Base-by-base conservation (phyloP, 2,797 vertebrate genomes). In the Labeo calbasu region DNA sequence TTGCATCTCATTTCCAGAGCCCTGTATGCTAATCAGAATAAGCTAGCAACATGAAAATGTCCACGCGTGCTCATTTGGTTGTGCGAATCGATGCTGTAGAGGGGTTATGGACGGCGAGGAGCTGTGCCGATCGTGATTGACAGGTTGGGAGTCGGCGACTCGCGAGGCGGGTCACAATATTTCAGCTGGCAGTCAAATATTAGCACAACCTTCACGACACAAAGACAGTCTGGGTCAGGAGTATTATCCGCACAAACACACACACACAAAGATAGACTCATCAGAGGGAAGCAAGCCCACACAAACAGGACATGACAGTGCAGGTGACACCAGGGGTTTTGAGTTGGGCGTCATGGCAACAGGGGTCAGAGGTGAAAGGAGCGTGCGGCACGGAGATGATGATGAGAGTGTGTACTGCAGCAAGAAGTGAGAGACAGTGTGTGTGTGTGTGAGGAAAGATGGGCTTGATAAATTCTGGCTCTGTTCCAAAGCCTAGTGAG, bases 311-410 rank as follows among this genome's bases (percentile, higher is more conserved):
- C 79, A 86, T 81, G 84, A 85, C 83, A 80, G 72, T 32, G 59
- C 82, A 85, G 75, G 77, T 82, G 82, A 87, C 83, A 88, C 66
- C 25, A 75, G 63, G 75, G 53, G 57, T 66, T 83, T 89, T 86
- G 71, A 78, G 51, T 36, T 53, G 28, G 66, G 21, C 2, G 55
- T 63, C 84, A 80, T 83, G 75, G 84, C 57, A 86, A 87, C 55
- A 63, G 68, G 59, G 84, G 66, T 86, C 85, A 87, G 57, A 86
- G 82, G 79, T 87, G 76, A 85, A 79, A 76, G 11, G 3, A 78
- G 36, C 23, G 32, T 76, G 48, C 23, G 66, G 53, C 40, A 70
- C 48, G 8, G 4, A 66, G 51, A 79, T 69, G 23, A 84, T 87
- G 53, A 83, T 63, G 76, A 72, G 82, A 78, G 19, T 17, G 63